Conservation (phyloP, 2,113 vertebrate species). For the Gracilinanus agilis region DNA sequence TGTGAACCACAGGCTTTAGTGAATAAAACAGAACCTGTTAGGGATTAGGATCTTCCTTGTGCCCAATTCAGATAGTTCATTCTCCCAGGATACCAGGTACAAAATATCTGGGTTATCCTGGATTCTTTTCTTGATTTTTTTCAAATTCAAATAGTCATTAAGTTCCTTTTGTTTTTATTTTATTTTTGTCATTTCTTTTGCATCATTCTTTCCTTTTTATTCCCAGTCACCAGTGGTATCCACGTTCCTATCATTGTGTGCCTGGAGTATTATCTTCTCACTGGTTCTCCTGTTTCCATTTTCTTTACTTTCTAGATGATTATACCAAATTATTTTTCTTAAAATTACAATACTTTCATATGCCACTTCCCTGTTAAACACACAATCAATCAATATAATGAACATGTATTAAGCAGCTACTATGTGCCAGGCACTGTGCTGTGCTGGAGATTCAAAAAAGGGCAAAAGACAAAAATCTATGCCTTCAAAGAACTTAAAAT, state of each 20-base stretch:
- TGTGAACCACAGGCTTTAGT: background rate
- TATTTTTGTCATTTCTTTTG: background rate
- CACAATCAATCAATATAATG: background rate
- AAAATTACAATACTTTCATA: background rate
- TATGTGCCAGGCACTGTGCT: background rate
- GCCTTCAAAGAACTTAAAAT: background rate
- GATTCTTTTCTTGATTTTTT: background rate
- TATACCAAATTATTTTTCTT: background rate
- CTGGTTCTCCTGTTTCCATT: background rate
- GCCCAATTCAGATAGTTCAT: background rate
- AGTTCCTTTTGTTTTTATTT: background rate
- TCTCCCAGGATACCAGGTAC: background rate
- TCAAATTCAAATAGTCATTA: background rate
- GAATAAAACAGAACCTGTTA: background rate
- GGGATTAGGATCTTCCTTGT: background rate
- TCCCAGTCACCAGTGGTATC: background rate
- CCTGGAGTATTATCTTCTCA: background rate
- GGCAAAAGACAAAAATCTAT: background rate
- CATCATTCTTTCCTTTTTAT: background rate
- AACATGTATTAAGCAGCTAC: background rate
- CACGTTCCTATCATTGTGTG: background rate
- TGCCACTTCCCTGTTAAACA: background rate
- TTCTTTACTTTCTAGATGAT: background rate
- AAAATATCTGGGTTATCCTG: background rate
- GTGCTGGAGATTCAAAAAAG: background rate